Percentiles rank a stretch among this genome's conserved stretches.
Conservation (phyloP, 2,888 invertebrate genomes). For the Leucoma salicis region DNA sequence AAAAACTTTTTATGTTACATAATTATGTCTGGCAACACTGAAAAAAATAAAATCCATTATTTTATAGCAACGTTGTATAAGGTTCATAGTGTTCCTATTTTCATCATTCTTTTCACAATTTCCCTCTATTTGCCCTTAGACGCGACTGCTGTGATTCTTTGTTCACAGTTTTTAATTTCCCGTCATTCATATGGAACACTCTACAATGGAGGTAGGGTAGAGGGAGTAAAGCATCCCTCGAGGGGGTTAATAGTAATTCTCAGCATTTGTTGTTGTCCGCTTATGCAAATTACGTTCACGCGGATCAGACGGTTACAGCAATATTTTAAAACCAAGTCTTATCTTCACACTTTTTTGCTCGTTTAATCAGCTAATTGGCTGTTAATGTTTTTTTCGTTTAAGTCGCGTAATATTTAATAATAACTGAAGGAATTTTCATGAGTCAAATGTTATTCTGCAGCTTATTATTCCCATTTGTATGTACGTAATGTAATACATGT, state of each 20-base stretch:
- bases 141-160: conserved; percentile 34
- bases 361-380: conserved; percentile 1
- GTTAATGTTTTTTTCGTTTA: too few relatives aligned
- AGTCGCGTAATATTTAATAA: too few relatives aligned
- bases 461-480: too few relatives aligned
- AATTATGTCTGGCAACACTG: too few relatives aligned
- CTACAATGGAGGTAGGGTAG: conserved; percentile 22
- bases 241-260: conserved; percentile 19
- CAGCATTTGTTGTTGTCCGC: conserved; percentile 18
- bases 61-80: background rate
- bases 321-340: conserved; percentile 1
- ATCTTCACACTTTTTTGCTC: conserved; percentile 8
- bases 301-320: conserved; percentile 20
- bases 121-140: conserved; percentile 28
- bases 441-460: too few relatives aligned
- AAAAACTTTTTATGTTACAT: too few relatives aligned
- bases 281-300: conserved; percentile 31
- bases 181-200: conserved; percentile 33
- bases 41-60: background rate
- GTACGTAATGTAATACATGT: too few relatives aligned
- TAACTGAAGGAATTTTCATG: too few relatives aligned
- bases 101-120: conserved; percentile 33
- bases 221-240: conserved; percentile 1
- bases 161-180: conserved; percentile 41
- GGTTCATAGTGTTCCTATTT: background rate